Conservation (phyloP, 2,797 vertebrate genomes). For the Schizothorax lantsangensis region DNA sequence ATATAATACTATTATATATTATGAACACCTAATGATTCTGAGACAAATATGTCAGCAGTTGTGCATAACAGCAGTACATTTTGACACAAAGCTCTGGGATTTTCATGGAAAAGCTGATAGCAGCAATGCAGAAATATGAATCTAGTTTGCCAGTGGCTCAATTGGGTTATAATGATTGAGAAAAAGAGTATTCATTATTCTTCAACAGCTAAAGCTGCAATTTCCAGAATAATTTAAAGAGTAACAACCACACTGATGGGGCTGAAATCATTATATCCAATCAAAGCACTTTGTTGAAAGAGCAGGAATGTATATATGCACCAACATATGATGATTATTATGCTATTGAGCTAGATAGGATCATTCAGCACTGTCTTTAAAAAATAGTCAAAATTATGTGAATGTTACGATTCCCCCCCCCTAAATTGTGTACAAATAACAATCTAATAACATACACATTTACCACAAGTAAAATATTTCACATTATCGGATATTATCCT, state of each 20-base stretch:
- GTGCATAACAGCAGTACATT: not conserved
- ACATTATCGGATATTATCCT: not conserved
- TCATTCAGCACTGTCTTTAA: not conserved
- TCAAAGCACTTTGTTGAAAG: conserved; percentile 7
- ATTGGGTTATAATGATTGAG: conserved; percentile 40
- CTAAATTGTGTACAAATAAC: not conserved
- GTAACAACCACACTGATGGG: not conserved
- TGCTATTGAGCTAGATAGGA: not conserved
- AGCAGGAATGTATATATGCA: not conserved
- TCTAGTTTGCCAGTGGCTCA: conserved; percentile 27
- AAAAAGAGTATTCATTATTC: conserved; percentile 42
- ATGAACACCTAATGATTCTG: not conserved
- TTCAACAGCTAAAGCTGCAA: conserved; percentile 31
- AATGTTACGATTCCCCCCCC: not conserved
- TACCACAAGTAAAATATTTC: not conserved
- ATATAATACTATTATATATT: not conserved
- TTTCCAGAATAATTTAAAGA: conserved; percentile 27
- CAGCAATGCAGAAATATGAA: conserved; percentile 32
- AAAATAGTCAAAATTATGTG: not conserved
- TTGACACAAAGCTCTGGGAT: conserved; percentile 10
- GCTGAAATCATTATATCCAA: conserved; percentile 34
- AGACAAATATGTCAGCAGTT: not conserved
- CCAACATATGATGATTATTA: not conserved
- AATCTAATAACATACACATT: not conserved
- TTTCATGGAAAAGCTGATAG: conserved; percentile 15